Evolutionary conservation across 1,140 invertebrate species (phyloP).

Genomic region (Lineus longissimus): DNA sequence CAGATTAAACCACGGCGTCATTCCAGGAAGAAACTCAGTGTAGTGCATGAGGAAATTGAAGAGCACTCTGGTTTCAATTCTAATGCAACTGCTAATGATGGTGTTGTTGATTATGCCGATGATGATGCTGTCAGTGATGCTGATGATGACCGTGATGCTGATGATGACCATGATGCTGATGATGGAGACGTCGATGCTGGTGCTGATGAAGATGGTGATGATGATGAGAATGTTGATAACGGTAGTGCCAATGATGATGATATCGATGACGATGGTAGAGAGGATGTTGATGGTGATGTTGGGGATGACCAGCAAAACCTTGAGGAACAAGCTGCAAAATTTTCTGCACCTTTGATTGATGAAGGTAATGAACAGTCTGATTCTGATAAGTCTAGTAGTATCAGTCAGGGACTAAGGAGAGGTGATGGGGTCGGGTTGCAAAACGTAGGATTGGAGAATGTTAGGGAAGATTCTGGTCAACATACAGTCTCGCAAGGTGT

Average conservation of each 20-base stretch:
- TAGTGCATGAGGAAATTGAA: neutral
- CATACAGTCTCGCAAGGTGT: no score
- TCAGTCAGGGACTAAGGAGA: no score
- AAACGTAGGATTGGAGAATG: no score
- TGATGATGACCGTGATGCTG: no score
- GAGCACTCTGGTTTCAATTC: neutral
- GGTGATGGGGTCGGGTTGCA: no score
- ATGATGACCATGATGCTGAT: neutral
- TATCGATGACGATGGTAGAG: neutral
- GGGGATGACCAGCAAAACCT: neutral
- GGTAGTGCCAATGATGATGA: neutral
- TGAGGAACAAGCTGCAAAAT: neutral
- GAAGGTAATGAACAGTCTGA: no score
- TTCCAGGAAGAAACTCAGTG: neutral
- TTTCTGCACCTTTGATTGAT: no score
- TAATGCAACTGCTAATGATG: neutral
- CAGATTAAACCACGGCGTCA: neutral
- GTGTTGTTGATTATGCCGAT: neutral
- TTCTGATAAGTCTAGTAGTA: no score
- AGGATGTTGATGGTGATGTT: neutral
- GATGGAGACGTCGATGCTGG: neutral
- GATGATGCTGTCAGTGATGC: neutral
- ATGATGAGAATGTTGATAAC: slow-evolving; percentile 1
- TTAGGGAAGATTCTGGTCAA: no score
- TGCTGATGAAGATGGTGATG: neutral